Evolutionary conservation across 2,888 invertebrate genomes (phyloP).

Genomic region (Acronicta aceris): DNA sequence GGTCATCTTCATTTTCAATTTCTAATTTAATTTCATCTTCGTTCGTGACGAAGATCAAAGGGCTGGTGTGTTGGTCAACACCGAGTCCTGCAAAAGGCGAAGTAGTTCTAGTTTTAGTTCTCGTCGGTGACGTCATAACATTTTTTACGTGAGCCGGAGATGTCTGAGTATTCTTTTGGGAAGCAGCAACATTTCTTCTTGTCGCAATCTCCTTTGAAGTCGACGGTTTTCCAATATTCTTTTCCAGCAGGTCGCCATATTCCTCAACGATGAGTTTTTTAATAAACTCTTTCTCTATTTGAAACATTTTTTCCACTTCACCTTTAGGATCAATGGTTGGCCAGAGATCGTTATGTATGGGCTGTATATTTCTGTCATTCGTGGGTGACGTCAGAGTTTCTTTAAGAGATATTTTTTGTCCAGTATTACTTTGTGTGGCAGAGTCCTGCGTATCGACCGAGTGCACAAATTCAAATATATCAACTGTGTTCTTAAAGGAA

Average conservation of each 20-base stretch:
- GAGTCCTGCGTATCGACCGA: slow-evolving; percentile 80
- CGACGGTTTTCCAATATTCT: slow-evolving; percentile 77
- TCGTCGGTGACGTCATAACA: slow-evolving; percentile 84
- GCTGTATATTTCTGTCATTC: slow-evolving; percentile 70
- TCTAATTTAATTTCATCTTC: slow-evolving; percentile 64
- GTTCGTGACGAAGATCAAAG: slow-evolving; percentile 64
- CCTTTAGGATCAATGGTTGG: slow-evolving; percentile 73
- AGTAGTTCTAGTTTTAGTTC: slow-evolving; percentile 81
- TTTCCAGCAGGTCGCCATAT: slow-evolving; percentile 80
- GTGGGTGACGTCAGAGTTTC: slow-evolving; percentile 84
- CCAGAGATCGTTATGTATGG: slow-evolving; percentile 82
- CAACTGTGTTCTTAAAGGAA: slow-evolving; percentile 80
- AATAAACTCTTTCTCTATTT: slow-evolving; percentile 83
- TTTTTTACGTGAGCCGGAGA: slow-evolving; percentile 82
- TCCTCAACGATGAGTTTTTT: slow-evolving; percentile 82
- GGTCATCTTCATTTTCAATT: slow-evolving; percentile 69
- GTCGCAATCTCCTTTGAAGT: slow-evolving; percentile 69
- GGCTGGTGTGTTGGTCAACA: slow-evolving; percentile 80
- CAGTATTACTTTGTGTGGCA: slow-evolving; percentile 79
- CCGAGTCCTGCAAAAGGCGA: slow-evolving; percentile 73
- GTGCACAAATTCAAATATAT: slow-evolving; percentile 83
- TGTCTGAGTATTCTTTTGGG: slow-evolving; percentile 84
- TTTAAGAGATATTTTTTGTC: slow-evolving; percentile 75
- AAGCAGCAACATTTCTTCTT: slow-evolving; percentile 67
- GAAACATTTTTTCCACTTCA: slow-evolving; percentile 80